Conservation (phyloP, 2,888 invertebrate species). For the Lycaena phlaeas region DNA sequence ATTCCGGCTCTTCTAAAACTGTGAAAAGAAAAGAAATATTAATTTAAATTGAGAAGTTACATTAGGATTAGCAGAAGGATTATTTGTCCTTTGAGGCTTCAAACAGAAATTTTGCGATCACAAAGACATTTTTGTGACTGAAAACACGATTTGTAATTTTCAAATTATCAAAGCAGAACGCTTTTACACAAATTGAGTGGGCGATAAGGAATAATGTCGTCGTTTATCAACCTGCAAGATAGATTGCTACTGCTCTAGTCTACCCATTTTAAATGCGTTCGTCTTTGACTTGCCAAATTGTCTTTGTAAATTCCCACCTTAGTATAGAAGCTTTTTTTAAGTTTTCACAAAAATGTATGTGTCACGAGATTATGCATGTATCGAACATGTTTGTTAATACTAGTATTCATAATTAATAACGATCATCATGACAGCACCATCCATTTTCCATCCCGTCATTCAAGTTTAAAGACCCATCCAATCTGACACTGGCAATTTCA, state of each 20-base stretch:
- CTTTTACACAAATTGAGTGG: conserved; percentile 74
- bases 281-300: conserved; percentile 70
- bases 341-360: too few species aligned
- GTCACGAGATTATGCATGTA: too few species aligned
- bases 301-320: conserved; percentile 57
- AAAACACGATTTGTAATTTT: conserved; percentile 70
- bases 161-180: conserved; percentile 72
- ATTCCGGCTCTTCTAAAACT: conserved; percentile 90
- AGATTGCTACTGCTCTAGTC: conserved; percentile 68
- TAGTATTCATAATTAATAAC: too few species aligned
- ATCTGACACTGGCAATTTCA: too few species aligned
- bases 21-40: conserved; percentile 58
- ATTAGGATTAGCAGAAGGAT: conserved; percentile 1
- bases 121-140: conserved; percentile 64
- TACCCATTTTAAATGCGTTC: conserved; percentile 73
- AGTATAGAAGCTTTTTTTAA: conserved; percentile 2
- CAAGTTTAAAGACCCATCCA: too few species aligned
- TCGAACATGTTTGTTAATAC: too few species aligned
- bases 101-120: conserved; percentile 49
- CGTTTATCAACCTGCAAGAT: conserved; percentile 70
- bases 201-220: conserved; percentile 73
- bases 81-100: conserved; percentile 23
- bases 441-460: too few species aligned
- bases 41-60: conserved; percentile 1
- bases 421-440: too few species aligned